A percentile compares a stretch with the other conserved stretches of the same genome.
These are phyloP conservation scores for Anolis sagrei DNA, from an alignment of 2,113 vertebrate genomes.

Conservation along the genomic window DNA sequence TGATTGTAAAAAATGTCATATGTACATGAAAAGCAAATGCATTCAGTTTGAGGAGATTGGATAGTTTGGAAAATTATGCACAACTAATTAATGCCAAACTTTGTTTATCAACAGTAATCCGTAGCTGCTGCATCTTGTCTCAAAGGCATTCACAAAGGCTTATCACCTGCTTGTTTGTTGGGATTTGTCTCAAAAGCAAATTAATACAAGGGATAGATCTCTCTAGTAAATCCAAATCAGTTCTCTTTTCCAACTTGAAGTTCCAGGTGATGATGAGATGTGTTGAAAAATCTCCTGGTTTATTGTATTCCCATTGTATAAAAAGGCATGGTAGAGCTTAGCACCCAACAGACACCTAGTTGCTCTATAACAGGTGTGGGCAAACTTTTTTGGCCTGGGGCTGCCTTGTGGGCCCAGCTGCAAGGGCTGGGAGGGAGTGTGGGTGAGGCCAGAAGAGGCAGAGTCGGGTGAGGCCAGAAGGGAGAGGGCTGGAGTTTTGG, in stretches of 20 bases:
- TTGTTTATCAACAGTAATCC: conserved; percentile 82
- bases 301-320: not conserved
- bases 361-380: too few relatives aligned
- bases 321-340: not conserved
- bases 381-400: too few relatives aligned
- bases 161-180: conserved; percentile 78
- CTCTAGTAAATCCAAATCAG: conserved; percentile 57
- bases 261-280: conserved; percentile 59
- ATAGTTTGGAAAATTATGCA: conserved; percentile 78
- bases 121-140: conserved; percentile 74
- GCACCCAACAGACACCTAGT: too few relatives aligned
- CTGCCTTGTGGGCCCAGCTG: too few relatives aligned
- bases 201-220: conserved; percentile 65
- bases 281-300: conserved; percentile 61
- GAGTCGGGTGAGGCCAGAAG: too few relatives aligned
- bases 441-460: too few relatives aligned
- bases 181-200: conserved; percentile 73
- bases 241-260: conserved; percentile 70
- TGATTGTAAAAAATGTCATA: conserved; percentile 39
- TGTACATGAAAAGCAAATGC: conserved; percentile 64
- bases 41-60: conserved; percentile 70
- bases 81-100: conserved; percentile 84
- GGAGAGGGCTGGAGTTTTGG: too few relatives aligned
- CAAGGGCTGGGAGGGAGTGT: too few relatives aligned
- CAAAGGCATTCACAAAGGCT: conserved; percentile 79